Evolutionary conservation across 2,113 vertebrate species (phyloP).

Genomic region (Jacana jacana): DNA sequence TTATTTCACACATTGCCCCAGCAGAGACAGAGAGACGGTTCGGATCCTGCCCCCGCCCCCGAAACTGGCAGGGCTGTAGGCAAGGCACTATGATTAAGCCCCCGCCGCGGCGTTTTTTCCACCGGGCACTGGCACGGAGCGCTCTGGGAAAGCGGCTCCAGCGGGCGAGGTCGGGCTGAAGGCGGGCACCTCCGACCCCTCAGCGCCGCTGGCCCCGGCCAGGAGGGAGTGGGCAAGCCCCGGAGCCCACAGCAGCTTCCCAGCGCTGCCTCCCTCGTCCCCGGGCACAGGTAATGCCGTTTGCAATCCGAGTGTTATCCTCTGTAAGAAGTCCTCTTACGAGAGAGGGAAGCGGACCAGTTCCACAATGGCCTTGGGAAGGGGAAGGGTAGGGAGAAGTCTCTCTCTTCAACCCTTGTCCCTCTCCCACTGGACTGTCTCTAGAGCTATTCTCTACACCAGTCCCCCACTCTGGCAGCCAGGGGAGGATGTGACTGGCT

Average conservation of each 20-base stretch:
- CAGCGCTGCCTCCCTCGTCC: rapidly evolving
- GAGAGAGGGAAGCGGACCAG: rapidly evolving
- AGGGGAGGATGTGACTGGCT: not conserved
- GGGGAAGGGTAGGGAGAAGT: not conserved
- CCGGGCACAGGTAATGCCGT: not conserved
- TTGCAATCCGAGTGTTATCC: not conserved
- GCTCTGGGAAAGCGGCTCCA: not conserved
- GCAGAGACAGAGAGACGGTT: not conserved
- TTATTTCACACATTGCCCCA: not conserved
- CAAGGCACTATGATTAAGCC: not conserved
- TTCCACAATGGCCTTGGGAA: rapidly evolving
- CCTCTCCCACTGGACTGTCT: not conserved
- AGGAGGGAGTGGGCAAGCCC: rapidly evolving
- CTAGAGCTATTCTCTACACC: not conserved
- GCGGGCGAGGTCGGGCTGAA: rapidly evolving
- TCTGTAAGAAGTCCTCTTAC: not conserved
- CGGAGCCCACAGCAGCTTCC: not conserved
- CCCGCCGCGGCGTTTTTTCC: not conserved
- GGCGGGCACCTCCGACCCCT: not conserved
- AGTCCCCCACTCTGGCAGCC: not conserved
- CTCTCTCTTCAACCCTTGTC: not conserved
- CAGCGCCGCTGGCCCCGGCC: not conserved
- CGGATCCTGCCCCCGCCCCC: not conserved
- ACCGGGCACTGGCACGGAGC: not conserved
- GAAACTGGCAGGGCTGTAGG: not conserved